Evolutionary conservation across 2,797 vertebrate genomes (phyloP), one percentile per base, ranked within the genome.

Genomic region (Anguilla marmorata): DNA sequence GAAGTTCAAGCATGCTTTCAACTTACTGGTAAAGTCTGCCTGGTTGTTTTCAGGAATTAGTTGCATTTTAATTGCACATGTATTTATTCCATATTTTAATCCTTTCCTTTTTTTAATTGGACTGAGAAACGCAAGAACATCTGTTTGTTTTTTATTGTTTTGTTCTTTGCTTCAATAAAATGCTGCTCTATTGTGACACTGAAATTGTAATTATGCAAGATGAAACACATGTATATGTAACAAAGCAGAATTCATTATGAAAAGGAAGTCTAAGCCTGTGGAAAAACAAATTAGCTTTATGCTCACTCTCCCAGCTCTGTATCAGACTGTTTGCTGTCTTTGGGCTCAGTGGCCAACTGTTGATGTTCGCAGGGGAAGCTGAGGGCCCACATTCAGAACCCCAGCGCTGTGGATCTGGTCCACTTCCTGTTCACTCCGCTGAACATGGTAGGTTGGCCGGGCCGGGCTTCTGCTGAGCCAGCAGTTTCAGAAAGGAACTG

Each of bases 1-100:
- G 93, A 99, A 99, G 89, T 99, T 99, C 94, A 99, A 99, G 89
- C 97, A 98, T 86, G 98, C 97, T 88, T 99, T 99, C 95, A 99
- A 99, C 92, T 97, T 99, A 90, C 96, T 99, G 97, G 98, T 98
- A 94, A 93, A 96, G 72, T 50, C 1, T 0, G 41, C 52, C 56
- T 24, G n/a, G n/a, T 30, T 37, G 54, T 79, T 24, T 19, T 88
- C 19, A 37, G 14, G 27, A 84, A 24, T 60, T 19, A 3, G 3
- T 45, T n/a, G 63, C 5, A 69, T 69, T 69, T 69, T 9, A 69
- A n/a, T 4, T n/a, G 24, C 63, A 1, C 24, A 8, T 69, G 63
- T 27, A 69, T 69, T 69, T 27, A 19, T 19, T 58, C 12, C 16
- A 19, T 58, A 19, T 58, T 58, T 54, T 11, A 12, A 54, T 54